Percentiles rank a stretch among this genome's conserved stretches.
Conservation (phyloP, 2,888 invertebrate species). For the Bombylius major region DNA sequence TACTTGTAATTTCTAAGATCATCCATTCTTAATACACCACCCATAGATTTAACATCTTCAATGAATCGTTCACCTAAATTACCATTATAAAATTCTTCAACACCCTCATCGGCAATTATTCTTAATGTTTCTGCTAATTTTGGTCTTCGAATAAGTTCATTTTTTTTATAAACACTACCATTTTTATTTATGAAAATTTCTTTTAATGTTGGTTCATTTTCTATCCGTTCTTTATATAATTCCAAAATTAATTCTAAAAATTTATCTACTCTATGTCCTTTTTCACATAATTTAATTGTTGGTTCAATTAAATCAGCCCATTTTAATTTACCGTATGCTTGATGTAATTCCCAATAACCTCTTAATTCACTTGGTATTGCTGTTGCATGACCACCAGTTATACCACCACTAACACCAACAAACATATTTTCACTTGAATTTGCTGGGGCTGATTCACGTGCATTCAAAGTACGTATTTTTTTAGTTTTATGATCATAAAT, state of each 20-base stretch:
- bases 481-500: constrained; percentile 54
- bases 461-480: constrained; percentile 51
- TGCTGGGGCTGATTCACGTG: constrained; percentile 65
- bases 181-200: constrained; percentile 51
- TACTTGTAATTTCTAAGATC: constrained; percentile 65
- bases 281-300: constrained; percentile 58
- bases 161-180: constrained; percentile 43
- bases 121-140: constrained; percentile 57
- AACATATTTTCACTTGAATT: constrained; percentile 58
- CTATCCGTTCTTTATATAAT: constrained; percentile 40
- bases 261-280: constrained; percentile 56
- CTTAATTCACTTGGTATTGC: constrained; percentile 84
- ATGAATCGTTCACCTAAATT: constrained; percentile 44
- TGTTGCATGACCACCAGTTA: constrained; percentile 30
- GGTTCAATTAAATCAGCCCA: constrained; percentile 73
- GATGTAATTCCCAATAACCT: constrained; percentile 70
- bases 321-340: constrained; percentile 56
- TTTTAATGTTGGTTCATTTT: constrained; percentile 43
- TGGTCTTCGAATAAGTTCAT: constrained; percentile 51
- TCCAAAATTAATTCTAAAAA: constrained; percentile 49
- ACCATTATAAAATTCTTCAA: constrained; percentile 66
- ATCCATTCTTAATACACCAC: constrained; percentile 64
- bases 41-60: constrained; percentile 51
- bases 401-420: constrained; percentile 35
- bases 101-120: constrained; percentile 53